Evolutionary conservation across 2,888 invertebrate genomes (phyloP), one percentile per base, ranked within the genome.

Genomic region (Epinotia demarniana): DNA sequence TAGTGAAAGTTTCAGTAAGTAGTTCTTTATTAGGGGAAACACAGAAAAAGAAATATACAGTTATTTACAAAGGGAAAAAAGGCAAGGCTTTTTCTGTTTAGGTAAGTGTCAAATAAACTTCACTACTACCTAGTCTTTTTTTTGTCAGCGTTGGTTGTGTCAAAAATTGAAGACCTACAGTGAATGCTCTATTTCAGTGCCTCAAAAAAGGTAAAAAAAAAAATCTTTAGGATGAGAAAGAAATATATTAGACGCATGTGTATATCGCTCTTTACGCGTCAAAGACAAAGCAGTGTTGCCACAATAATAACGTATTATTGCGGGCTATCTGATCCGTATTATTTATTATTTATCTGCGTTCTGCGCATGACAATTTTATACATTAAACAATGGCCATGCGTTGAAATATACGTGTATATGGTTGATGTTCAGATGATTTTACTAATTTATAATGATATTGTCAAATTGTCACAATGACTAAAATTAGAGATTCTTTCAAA

Each of bases 311-410:
- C 92, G 92, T 92, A 92, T 92, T 91, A 92, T 89, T 87, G 84
- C 85, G 87, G 86, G 83, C 89, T 92, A 92, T 91, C 92, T 88
- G 90, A 91, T 89, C 87, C 81, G 87, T 88, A 89, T 91, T 92
- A 92, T 92, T 92, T 89, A 89, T 90, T 92, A 92, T 92, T 92
- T 92, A 92, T 92, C 91, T 88, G 88, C 79, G 79, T 79, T 79
- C 83, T 87, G 87, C 88, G 92, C 91, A 92, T 92, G 91, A 92
- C 92, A 90, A 92, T 93, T 92, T 92, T 88, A 89, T 90, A 91
- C 89, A 92, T 91, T 84, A 86, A 87, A 87, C 89, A 86, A 89
- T 87, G 87, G 85, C 82, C 89, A 89, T 89, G 89, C 89, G 88
- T 89, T 86, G 86, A 85, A 79, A 75, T 78, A 72, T 62, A 75